Conservation (phyloP, 2,888 invertebrate species). For the Drosophila kanekoi region DNA sequence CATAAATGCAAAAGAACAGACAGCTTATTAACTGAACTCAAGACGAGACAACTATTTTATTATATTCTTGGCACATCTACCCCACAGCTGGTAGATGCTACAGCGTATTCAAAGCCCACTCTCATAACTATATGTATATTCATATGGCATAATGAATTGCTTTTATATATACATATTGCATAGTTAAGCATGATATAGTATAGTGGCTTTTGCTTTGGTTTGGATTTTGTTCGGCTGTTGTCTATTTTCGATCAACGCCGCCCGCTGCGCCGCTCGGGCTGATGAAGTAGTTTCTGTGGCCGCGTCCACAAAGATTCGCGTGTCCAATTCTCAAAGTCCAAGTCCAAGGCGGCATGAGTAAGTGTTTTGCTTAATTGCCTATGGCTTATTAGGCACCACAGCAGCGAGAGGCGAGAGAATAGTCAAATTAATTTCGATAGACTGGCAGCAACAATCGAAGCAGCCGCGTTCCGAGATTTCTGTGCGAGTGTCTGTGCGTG, state of each 20-base stretch:
- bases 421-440: slow-evolving; percentile 78
- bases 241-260: slow-evolving; percentile 33
- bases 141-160: slow-evolving; percentile 76
- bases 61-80: not conserved
- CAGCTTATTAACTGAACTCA: too few relatives aligned
- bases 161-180: slow-evolving; percentile 41
- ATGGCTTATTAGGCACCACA: slow-evolving; percentile 79
- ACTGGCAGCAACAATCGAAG: slow-evolving; percentile 44
- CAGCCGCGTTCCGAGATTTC: slow-evolving; percentile 45
- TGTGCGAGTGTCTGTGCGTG: slow-evolving; percentile 62
- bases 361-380: slow-evolving; percentile 82
- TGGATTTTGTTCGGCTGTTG: slow-evolving; percentile 40
- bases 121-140: slow-evolving; percentile 41
- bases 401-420: slow-evolving; percentile 51
- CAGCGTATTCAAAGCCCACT: slow-evolving; percentile 7
- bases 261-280: slow-evolving; percentile 68
- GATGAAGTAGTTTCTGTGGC: slow-evolving; percentile 69
- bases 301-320: slow-evolving; percentile 49
- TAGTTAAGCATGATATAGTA: slow-evolving; percentile 21
- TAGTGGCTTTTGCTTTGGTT: slow-evolving; percentile 31
- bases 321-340: slow-evolving; percentile 49
- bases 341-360: slow-evolving; percentile 72
- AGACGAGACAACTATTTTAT: too few relatives aligned
- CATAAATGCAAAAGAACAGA: too few relatives aligned
- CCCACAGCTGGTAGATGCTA: not conserved